These are phyloP conservation scores for Eristalinus sepulchralis DNA, from an alignment of 2,888 invertebrate genomes.

Conservation along the genomic window DNA sequence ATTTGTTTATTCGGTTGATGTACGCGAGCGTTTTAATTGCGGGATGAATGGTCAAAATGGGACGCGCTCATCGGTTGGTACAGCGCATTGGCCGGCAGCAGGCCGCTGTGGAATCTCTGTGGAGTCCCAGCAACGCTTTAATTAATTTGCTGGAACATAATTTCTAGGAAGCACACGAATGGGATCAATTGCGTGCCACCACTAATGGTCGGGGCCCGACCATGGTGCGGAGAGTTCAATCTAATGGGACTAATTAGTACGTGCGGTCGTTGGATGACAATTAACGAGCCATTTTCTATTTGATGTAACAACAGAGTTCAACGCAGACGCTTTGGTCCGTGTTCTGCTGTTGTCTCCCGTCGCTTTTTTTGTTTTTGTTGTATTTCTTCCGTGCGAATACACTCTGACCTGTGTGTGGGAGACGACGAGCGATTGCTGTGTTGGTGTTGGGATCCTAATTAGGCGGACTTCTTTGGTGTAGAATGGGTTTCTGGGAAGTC, in stretches of 20 bases:
- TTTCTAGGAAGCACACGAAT: constrained; percentile 57
- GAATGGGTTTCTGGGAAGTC: no score
- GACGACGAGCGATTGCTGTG: no score
- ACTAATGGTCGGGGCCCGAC: constrained; percentile 62
- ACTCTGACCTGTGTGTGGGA: no score
- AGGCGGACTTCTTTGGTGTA: no score
- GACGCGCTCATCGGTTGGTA: constrained; percentile 36
- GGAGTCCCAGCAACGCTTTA: constrained; percentile 40
- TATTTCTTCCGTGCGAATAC: not conserved
- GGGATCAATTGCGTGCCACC: constrained; percentile 68
- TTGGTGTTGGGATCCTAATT: no score
- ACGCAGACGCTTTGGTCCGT: not conserved
- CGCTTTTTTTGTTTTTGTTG: not conserved
- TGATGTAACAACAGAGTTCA: constrained; percentile 10
- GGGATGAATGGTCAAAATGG: constrained; percentile 66
- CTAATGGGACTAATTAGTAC: constrained; percentile 67
- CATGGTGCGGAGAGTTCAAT: constrained; percentile 64
- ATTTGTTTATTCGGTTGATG: constrained; percentile 69
- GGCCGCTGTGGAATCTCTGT: not conserved
- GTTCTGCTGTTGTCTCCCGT: not conserved
- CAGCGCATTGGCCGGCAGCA: not conserved
- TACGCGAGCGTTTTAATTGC: constrained; percentile 71
- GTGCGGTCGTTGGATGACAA: constrained; percentile 63
- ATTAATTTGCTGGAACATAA: constrained; percentile 68
- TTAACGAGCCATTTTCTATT: constrained; percentile 58